Conservation (phyloP, 2,797 vertebrate species). For the Cyclura pinguis region DNA sequence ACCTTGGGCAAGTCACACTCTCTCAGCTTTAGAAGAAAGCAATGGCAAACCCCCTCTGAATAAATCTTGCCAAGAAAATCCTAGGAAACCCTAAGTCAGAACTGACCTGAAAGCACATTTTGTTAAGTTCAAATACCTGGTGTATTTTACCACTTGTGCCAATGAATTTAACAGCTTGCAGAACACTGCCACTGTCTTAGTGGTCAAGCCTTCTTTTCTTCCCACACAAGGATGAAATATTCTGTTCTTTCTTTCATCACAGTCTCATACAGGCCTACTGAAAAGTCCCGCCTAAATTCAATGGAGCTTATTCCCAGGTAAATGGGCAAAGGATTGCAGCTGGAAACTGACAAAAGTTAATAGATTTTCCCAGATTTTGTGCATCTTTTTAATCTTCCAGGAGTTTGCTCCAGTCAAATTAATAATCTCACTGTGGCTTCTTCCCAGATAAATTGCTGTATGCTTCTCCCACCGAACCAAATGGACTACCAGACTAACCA, state of each 20-base stretch:
- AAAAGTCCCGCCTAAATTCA: not conserved
- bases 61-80: no score
- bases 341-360: not conserved
- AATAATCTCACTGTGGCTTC: not conserved
- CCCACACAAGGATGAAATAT: not conserved
- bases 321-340: not conserved
- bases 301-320: not conserved
- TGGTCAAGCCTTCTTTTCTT: not conserved
- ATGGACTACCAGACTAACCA: not conserved
- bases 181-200: not conserved
- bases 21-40: no score
- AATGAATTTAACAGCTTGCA: not conserved
- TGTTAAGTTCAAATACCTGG: not conserved
- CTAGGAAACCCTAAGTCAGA: no score
- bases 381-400: not conserved
- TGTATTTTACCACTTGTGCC: not conserved
- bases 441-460: not conserved
- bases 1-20: no score
- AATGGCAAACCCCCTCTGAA: no score
- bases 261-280: not conserved
- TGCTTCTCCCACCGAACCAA: not conserved
- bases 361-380: not conserved
- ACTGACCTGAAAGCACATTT: no score
- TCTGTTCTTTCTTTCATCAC: not conserved
- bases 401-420: not conserved